Evolutionary conservation across 2,888 invertebrate genomes (phyloP), one percentile per base, ranked within the genome.

Genomic region (Hypomecis atomaria): DNA sequence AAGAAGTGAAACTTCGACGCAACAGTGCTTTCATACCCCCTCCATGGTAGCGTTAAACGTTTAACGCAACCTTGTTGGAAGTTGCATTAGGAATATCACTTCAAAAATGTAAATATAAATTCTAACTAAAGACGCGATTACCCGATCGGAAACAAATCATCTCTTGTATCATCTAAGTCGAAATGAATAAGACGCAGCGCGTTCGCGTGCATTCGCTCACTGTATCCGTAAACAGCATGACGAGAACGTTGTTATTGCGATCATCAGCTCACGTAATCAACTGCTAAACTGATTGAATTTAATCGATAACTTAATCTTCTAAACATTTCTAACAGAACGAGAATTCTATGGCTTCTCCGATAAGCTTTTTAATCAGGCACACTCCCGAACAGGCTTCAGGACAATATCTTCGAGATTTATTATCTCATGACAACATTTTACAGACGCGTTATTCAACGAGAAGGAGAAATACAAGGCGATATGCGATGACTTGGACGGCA

Each of bases 391-490:
- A 53, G 47, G 52, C 49, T 52, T 63, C 66, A 62, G 55, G 58
- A 56, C 37, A 49, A 64, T 50, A 62, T 57, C 67, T 75, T 75
- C 75, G 74, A 77, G 77, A 76, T 73, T 79, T 82, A 80, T 83
- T 88, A 86, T 84, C 82, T 79, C 84, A 83, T 87, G 79, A 88
- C 89, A 71, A 82, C 78, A 84, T 88, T 88, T 96, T 96, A 78
- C 95, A 97, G 97, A 97, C 95, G 94, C 95, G 87, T 95, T 97
- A 92, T 96, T 96, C 94, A 95, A 94, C 94, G 95, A 96, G 93
- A 97, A 97, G 95, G 97, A 97, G 95, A 96, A 97, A 94, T 97
- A 98, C 97, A 98, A 98, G 96, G 95, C 96, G 93, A 98, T 98
- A 95, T 97, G 97, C 95, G 98, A 98, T 94, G 98, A 98, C 95